phyloP scores from a whole-genome alignment of 2,888 invertebrate species.

The Phytoseiulus persimilis region DNA sequence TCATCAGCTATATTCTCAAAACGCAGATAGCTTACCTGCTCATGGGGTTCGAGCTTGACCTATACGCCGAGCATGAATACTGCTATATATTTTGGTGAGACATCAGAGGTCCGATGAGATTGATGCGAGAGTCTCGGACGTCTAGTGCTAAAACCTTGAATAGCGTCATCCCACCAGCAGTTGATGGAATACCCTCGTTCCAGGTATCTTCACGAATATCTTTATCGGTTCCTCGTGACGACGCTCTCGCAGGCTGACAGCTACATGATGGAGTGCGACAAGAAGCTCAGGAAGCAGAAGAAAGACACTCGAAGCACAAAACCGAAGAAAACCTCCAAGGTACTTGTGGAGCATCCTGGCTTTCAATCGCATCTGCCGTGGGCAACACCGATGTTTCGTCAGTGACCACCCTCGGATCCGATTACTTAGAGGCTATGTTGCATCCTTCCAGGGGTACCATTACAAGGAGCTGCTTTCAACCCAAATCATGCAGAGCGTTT shows the following conservation, averaged over 20 bases:
- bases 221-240: constrained; percentile 86
- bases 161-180: neutral
- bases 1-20: constrained; percentile 80
- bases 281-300: constrained; percentile 18
- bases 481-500: constrained; percentile 68
- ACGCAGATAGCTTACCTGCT: constrained; percentile 88
- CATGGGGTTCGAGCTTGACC: constrained; percentile 85
- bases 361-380: neutral
- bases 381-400: neutral
- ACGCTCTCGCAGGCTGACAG: constrained; percentile 80
- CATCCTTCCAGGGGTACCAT: constrained; percentile 9
- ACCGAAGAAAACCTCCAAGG: constrained; percentile 58
- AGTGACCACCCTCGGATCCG: neutral
- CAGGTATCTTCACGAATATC: constrained; percentile 83
- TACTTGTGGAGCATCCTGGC: constrained; percentile 46
- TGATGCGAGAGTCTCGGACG: too few relatives aligned
- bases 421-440: neutral
- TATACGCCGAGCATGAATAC: constrained; percentile 92
- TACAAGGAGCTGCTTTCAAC: constrained; percentile 10
- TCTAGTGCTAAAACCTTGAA: neutral
- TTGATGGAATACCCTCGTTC: neutral
- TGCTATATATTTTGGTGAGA: constrained; percentile 83
- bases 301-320: constrained; percentile 26
- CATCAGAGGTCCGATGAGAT: too few relatives aligned
- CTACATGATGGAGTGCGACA: constrained; percentile 59